Evolutionary conservation across 2,888 invertebrate species (phyloP), one percentile per base, ranked within the genome.

Genomic region (Catocala fraxini): DNA sequence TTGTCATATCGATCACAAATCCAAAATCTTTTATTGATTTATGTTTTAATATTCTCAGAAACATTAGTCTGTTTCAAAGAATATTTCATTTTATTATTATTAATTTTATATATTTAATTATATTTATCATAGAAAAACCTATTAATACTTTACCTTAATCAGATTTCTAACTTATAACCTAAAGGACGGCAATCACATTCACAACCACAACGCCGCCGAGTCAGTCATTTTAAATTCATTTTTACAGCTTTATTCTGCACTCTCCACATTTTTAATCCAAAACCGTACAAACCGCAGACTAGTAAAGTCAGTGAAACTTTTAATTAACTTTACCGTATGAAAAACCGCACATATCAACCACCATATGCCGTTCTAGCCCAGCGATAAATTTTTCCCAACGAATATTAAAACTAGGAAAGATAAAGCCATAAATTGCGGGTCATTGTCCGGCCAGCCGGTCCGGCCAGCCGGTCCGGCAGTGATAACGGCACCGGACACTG

Each of bases 341-440:
- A 54, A 59, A 60, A 12, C 47, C 42, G 52, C 56, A 43, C 13
- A 60, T 56, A 68, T 59, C 58, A 55, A 45, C 34, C 11, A 51
- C 59, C 53, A 68, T 73, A 73, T 58, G 43, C 45, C 52, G 39
- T 48, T 49, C 53, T 25, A 45, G 51, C 46, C 13, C 5, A 12
- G 43, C 68, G 45, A 76, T 73, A 77, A 77, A 77, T 73, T 75
- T 65, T 61, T 56, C 49, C 54, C 45, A 51, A 34, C 71, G 63
- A 74, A 74, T 74, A 74, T 74, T 74, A 70, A 75, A 77, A 71
- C 72, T 70, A 68, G 72, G 65, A 48, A 68, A 75, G 66, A 71
- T 69, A 71, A 67, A 70, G 60, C 66, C 61, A 75, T 78, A 77
- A 75, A 78, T 77, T 64, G 54, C 35, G 15, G 66, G 52, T 68